These are phyloP conservation scores for Stichopus chloronotus DNA, from an alignment of 35 echinoderm and acorn worm genomes.

Conservation along the genomic window DNA sequence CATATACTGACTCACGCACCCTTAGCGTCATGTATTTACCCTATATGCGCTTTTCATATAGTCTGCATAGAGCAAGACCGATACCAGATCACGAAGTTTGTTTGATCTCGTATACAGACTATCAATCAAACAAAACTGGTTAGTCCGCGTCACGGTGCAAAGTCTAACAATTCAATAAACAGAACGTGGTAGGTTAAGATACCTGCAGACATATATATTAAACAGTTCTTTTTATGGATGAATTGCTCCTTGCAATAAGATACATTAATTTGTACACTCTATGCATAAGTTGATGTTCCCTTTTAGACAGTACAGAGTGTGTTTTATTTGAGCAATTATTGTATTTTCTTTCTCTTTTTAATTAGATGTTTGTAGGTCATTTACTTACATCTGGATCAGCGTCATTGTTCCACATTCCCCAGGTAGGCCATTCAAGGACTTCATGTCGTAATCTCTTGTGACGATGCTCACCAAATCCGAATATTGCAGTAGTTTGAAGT, in stretches of 20 bases:
- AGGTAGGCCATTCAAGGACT: constrained; percentile 77
- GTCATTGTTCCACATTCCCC: constrained; percentile 77
- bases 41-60: background rate
- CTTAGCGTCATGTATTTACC: too few relatives aligned
- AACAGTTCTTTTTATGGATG: too few relatives aligned
- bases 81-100: background rate
- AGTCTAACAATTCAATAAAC: background rate
- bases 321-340: too few relatives aligned
- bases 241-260: too few relatives aligned
- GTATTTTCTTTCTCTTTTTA: too few relatives aligned
- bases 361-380: background rate
- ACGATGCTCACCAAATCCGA: constrained; percentile 83
- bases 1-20: too few relatives aligned
- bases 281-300: too few relatives aligned
- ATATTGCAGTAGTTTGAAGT: constrained; percentile 78
- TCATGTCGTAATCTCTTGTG: constrained; percentile 64
- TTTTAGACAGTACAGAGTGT: too few relatives aligned
- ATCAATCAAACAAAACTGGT: background rate
- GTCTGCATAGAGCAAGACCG: background rate
- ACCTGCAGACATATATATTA: too few relatives aligned
- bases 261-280: too few relatives aligned
- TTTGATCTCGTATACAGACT: background rate
- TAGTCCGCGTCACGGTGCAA: background rate
- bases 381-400: constrained; percentile 79
- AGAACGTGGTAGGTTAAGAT: too few relatives aligned